Evolutionary conservation across 2,113 vertebrate genomes (phyloP), one percentile per base, ranked within the genome.

Genomic region (Thermophis baileyi): DNA sequence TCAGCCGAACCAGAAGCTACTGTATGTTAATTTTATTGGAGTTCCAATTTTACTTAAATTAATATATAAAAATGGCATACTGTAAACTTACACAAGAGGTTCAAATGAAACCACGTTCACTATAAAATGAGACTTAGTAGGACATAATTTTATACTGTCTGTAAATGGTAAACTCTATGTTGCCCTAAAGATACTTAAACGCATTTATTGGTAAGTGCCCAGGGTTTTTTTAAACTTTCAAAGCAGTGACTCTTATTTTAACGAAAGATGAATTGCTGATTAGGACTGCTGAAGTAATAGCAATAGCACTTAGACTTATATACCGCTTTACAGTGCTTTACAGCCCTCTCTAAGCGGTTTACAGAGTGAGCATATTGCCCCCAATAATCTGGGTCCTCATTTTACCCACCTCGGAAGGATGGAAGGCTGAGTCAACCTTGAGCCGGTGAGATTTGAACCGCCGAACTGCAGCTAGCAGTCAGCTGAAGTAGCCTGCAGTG

Each of bases 41-140:
- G 85, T 40, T 85, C 10, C 50, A 94, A 54, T 46, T 94, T 95
- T 92, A 27, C n/a, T 93, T 74, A 25, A 95, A 90, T 95, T 96
- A 74, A 46, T 35, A 55, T 50, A 93, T 57, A 94, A 93, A 90
- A 0, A 0, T 30, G 53, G 51, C 85, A 53, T 35, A 85, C 10
- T 81, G 91, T 89, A 1, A 85, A 9, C 8, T 93, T 93, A 55
- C 49, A 74, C 3, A 8, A 94, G 87, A 0, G 92, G 55, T 0
- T 8, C 49, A n/a, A 47, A 92, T 55, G 93, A 93, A 11, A 90
- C 46, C 8, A 93, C 85, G 89, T 94, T 60, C 50, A 60, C 30
- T 91, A 25, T 93, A 47, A 85, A 95, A 89, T 5, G 12, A 94
- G 90, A 88, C 40, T 9, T 6, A 30, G 3, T 85, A 30, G 8